These are phyloP conservation scores for Phasia obesa DNA, from an alignment of 2,888 invertebrate genomes.

Conservation along the genomic window DNA sequence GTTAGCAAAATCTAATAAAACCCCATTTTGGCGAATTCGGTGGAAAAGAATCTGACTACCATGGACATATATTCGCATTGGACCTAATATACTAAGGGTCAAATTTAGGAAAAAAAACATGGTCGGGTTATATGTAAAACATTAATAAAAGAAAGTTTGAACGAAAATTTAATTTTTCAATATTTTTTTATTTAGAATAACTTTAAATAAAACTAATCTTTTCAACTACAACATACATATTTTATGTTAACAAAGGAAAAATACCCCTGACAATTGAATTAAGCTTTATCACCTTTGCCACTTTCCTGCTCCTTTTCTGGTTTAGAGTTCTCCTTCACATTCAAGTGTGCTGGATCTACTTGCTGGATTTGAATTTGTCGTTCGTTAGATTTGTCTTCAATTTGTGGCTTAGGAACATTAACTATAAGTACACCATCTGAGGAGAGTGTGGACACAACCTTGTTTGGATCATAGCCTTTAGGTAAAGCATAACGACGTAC, in stretches of 20 bases:
- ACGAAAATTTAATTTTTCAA: too few relatives aligned
- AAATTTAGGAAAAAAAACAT: too few relatives aligned
- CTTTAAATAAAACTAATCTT: background rate
- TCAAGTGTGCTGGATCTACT: constrained; percentile 84
- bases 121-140: too few relatives aligned
- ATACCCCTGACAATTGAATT: background rate
- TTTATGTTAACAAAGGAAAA: background rate
- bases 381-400: constrained; percentile 81
- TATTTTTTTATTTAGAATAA: too few relatives aligned
- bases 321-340: constrained; percentile 82
- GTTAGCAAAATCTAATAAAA: too few relatives aligned
- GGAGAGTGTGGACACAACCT: constrained; percentile 88
- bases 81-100: too few relatives aligned
- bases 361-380: constrained; percentile 85
- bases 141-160: too few relatives aligned
- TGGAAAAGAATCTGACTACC: too few relatives aligned
- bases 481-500: constrained; percentile 89
- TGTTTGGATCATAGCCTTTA: constrained; percentile 88
- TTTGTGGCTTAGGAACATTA: constrained; percentile 85
- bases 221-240: background rate
- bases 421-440: constrained; percentile 89
- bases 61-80: too few relatives aligned
- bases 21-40: too few relatives aligned
- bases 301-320: constrained; percentile 33
- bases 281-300: constrained; percentile 25